Evolutionary conservation across 2,888 invertebrate species (phyloP).

Genomic region (Pammene aurita): DNA sequence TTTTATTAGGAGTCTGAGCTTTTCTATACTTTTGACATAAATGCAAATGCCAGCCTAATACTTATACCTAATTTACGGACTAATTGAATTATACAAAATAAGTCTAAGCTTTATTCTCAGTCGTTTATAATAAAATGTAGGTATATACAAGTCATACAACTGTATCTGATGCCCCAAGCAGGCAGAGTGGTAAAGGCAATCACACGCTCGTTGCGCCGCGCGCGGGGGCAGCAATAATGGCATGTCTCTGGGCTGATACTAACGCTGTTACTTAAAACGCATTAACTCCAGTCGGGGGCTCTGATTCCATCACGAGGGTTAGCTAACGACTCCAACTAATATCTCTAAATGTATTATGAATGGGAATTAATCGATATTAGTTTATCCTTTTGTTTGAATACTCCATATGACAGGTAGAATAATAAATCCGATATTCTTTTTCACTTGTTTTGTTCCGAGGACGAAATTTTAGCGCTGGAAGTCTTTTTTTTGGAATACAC

Average conservation of each 20-base stretch:
- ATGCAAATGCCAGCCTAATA: too few species aligned
- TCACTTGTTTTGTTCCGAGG: too few species aligned
- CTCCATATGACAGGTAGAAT: too few species aligned
- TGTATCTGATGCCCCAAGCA: slow-evolving; percentile 1
- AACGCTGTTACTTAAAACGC: slow-evolving; percentile 38
- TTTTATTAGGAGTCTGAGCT: too few species aligned
- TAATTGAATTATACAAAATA: too few species aligned
- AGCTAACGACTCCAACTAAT: slow-evolving; percentile 11
- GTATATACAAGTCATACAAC: background rate
- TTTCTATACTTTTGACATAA: too few species aligned
- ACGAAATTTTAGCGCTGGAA: too few species aligned
- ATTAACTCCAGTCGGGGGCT: slow-evolving; percentile 36
- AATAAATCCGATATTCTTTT: too few species aligned
- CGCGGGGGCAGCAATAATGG: slow-evolving; percentile 27
- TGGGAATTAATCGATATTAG: background rate
- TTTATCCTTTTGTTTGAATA: too few species aligned
- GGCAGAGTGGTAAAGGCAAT: slow-evolving; percentile 26
- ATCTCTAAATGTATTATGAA: background rate
- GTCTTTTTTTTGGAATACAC: too few species aligned
- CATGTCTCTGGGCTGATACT: slow-evolving; percentile 38
- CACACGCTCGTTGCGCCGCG: slow-evolving; percentile 33
- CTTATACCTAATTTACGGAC: too few species aligned
- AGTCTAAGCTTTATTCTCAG: too few species aligned
- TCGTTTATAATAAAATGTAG: background rate
- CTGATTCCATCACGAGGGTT: slow-evolving; percentile 29